These are phyloP conservation scores for Rousettus leschenaultii DNA, from an alignment of 2,113 vertebrate species.

Conservation along the genomic window DNA sequence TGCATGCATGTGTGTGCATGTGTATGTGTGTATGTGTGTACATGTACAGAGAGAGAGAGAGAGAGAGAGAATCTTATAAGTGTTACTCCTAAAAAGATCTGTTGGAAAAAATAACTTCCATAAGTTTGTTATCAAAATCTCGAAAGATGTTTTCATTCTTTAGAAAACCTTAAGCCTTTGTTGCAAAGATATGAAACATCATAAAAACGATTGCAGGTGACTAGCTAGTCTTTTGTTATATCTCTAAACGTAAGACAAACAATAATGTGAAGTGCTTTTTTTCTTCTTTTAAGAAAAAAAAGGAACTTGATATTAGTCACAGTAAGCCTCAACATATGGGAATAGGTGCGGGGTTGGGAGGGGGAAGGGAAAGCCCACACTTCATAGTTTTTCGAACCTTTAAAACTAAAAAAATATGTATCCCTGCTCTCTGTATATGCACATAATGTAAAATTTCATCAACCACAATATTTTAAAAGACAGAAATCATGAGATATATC, in stretches of 20 bases:
- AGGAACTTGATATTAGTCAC: conserved; percentile 68
- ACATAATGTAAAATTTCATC: conserved; percentile 84
- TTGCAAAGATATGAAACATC: conserved; percentile 71
- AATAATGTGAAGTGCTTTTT: conserved; percentile 38
- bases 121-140: conserved; percentile 60
- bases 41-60: background rate
- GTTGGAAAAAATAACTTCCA: conserved; percentile 57
- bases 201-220: conserved; percentile 69
- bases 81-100: conserved; percentile 43
- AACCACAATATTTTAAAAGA: conserved; percentile 81
- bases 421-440: conserved; percentile 75
- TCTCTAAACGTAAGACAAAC: conserved; percentile 75
- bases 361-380: conserved; percentile 37
- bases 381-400: conserved; percentile 54
- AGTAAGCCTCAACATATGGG: conserved; percentile 68
- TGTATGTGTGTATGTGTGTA: background rate
- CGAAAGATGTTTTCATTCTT: conserved; percentile 69
- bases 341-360: conserved; percentile 26
- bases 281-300: conserved; percentile 22
- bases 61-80: conserved; percentile 11
- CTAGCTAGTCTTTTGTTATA: conserved; percentile 71
- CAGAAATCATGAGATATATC: conserved; percentile 94
- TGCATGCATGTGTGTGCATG: background rate
- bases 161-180: conserved; percentile 55
- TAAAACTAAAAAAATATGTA: conserved; percentile 63